phyloP scores from a whole-genome alignment of 2,797 vertebrate genomes.

The Setipinna tenuifilis region DNA sequence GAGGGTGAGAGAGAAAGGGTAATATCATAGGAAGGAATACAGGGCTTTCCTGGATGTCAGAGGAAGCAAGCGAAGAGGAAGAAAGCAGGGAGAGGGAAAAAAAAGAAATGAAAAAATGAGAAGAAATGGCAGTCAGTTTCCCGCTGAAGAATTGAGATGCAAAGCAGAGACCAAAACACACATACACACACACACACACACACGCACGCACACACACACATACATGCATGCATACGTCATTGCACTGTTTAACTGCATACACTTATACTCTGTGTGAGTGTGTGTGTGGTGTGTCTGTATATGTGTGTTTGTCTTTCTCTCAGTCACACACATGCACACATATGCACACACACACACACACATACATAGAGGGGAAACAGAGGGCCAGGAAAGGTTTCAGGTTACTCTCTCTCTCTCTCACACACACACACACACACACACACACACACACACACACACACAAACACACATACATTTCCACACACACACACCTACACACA shows the following conservation, averaged over 20 bases:
- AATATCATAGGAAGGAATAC: neutral
- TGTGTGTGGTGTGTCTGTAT: no score
- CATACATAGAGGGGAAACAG: neutral
- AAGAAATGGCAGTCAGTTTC: neutral
- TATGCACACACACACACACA: no score
- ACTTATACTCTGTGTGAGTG: no score
- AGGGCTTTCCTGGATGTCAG: neutral
- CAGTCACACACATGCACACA: neutral
- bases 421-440: constrained; percentile 67
- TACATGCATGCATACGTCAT: no score
- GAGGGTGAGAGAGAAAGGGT: constrained; percentile 51
- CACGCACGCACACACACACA: no score
- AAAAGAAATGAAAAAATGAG: neutral
- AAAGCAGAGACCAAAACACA: no score
- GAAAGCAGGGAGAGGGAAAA: neutral
- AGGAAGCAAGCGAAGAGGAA: neutral
- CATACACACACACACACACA: constrained; percentile 15
- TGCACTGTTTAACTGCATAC: no score
- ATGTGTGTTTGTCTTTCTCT: no score
- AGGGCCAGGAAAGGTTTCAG: constrained; percentile 62
- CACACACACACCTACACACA: constrained; percentile 32
- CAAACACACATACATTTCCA: no score
- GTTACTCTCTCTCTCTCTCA: constrained; percentile 74
- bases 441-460: no score
- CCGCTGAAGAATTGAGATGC: no score